A percentile compares a stretch with the other conserved stretches of the same genome.
phyloP scores from a whole-genome alignment of 2,888 invertebrate species.

The Nesidiocoris tenuis region DNA sequence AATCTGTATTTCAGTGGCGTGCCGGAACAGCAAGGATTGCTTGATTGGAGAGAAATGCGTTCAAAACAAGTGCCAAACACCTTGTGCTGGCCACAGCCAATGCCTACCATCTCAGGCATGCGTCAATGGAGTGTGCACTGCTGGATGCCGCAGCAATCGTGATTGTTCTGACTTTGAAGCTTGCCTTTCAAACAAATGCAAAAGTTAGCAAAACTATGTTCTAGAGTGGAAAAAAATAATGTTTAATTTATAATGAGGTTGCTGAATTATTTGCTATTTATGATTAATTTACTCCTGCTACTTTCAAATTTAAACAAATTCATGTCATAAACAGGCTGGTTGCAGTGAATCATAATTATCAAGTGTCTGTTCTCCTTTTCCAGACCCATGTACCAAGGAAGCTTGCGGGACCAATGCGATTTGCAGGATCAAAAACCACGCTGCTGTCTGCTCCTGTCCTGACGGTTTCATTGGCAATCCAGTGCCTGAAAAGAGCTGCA shows the following conservation, averaged over 20 bases:
- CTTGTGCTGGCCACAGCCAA: conserved; percentile 78
- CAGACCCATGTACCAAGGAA: conserved; percentile 74
- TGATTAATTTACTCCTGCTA: too few relatives aligned
- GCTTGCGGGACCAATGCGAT: conserved; percentile 83
- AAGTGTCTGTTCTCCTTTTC: too few relatives aligned
- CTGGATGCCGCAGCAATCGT: conserved; percentile 81
- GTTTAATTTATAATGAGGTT: too few relatives aligned
- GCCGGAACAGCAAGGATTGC: conserved; percentile 50
- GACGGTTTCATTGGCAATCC: conserved; percentile 84
- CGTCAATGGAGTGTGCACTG: conserved; percentile 71
- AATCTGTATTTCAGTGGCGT: conserved; percentile 50
- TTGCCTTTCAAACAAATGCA: conserved; percentile 81
- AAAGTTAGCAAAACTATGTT: conserved; percentile 54
- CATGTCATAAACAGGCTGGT: too few relatives aligned
- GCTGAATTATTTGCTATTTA: too few relatives aligned
- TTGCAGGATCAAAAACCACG: conserved; percentile 73
- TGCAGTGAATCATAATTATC: too few relatives aligned
- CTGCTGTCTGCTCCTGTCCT: conserved; percentile 77
- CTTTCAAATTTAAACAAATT: too few relatives aligned
- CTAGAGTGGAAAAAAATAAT: neutral
- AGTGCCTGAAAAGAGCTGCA: conserved; percentile 84
- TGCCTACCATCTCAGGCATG: conserved; percentile 80
- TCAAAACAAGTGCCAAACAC: conserved; percentile 74
- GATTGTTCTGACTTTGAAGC: conserved; percentile 75
- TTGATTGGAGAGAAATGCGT: conserved; percentile 75